These are phyloP conservation scores for Epinephelus lanceolatus DNA, from an alignment of 2,113 vertebrate genomes.

Conservation along the genomic window DNA sequence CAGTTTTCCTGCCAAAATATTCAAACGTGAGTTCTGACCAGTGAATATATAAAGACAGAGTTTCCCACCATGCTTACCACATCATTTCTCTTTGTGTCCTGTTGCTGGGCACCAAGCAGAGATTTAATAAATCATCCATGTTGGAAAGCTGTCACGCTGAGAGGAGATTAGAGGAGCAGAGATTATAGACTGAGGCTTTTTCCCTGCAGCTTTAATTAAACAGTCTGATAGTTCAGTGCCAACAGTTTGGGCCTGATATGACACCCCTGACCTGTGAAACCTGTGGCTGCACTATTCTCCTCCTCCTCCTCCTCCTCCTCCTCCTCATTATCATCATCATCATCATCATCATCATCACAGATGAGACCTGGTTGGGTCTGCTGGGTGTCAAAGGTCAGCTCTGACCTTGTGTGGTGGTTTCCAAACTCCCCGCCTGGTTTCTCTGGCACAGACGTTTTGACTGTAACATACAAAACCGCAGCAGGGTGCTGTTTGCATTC, in stretches of 20 bases:
- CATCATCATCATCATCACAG: too few relatives aligned
- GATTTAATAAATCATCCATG: constrained; percentile 72
- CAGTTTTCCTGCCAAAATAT: constrained; percentile 17
- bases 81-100: constrained; percentile 40
- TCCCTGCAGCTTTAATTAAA: constrained; percentile 71
- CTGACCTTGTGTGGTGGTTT: background rate
- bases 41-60: background rate
- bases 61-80: constrained; percentile 52
- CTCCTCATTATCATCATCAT: too few relatives aligned
- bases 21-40: background rate
- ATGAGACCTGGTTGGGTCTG: background rate
- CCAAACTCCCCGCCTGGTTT: background rate
- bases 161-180: constrained; percentile 67
- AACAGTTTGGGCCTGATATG: constrained; percentile 18
- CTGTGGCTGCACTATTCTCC: background rate
- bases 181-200: constrained; percentile 46
- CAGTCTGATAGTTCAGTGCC: constrained; percentile 44
- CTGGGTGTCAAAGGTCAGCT: constrained; percentile 27
- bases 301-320: too few relatives aligned
- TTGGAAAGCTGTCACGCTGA: constrained; percentile 66
- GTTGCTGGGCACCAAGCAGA: constrained; percentile 61
- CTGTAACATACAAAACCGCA: constrained; percentile 59
- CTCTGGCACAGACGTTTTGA: constrained; percentile 4
- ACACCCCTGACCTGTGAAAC: constrained; percentile 19
- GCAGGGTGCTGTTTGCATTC: constrained; percentile 63